phyloP scores from a whole-genome alignment of 2,113 vertebrate genomes.

The Turnix velox region DNA sequence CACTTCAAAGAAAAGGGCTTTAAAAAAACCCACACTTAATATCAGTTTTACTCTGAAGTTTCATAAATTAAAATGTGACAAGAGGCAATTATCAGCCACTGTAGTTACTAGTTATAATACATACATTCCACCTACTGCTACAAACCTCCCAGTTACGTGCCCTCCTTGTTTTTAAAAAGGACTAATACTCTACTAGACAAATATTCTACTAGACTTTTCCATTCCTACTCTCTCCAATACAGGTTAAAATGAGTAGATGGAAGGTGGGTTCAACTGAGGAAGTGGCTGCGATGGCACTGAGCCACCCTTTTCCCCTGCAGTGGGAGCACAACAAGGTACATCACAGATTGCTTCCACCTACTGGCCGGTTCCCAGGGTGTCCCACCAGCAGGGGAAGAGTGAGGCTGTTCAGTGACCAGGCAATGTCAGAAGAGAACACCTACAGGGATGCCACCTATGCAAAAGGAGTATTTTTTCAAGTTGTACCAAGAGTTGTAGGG shows the following conservation, averaged over 20 bases:
- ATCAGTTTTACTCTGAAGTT: not conserved
- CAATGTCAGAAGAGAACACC: not conserved
- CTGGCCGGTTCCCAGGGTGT: not conserved
- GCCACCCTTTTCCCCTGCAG: rapidly evolving
- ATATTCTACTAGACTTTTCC: not conserved
- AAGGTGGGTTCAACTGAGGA: not conserved
- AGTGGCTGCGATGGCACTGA: not conserved
- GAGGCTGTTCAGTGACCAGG: not conserved
- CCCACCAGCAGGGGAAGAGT: not conserved
- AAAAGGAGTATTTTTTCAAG: rapidly evolving
- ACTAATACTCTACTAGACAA: not conserved
- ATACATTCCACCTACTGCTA: not conserved
- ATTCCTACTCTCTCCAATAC: rapidly evolving
- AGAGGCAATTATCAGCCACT: not conserved
- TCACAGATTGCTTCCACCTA: not conserved
- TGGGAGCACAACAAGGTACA: not conserved
- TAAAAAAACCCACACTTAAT: not conserved
- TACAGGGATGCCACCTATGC: not conserved
- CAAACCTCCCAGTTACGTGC: not conserved
- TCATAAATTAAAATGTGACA: not conserved
- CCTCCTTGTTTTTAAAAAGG: not conserved
- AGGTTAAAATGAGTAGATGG: not conserved
- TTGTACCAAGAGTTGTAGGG: not conserved
- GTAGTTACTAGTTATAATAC: not conserved
- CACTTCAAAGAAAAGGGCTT: not conserved